Evolutionary conservation across 2,113 vertebrate species (phyloP), one percentile per base, ranked within the genome.

Genomic region (Spea bombifrons): DNA sequence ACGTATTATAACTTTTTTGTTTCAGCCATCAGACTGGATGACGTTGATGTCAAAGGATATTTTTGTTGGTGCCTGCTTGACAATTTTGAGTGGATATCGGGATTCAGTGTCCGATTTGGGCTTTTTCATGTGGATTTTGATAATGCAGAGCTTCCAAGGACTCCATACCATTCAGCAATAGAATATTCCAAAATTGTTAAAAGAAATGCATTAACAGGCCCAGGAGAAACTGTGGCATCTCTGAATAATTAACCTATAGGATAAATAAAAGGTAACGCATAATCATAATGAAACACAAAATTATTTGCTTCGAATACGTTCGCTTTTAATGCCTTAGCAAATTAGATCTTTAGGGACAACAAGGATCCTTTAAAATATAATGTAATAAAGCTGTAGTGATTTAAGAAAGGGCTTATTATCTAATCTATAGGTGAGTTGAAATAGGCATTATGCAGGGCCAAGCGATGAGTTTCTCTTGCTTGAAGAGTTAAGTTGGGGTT

Each of bases 61-160:
- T 96, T 93, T 74, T 83, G 82, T 0, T 94, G 91, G 92, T 93
- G 89, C 0, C 85, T 94, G 75, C 80, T 96, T 89, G 91, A 94
- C 84, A 95, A 93, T 82, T 94, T 94, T 78, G 94, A 95, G 71
- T 93, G 94, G 92, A 83, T 30, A 0, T 76, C 84, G 1, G 92
- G 93, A 17, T 95, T 89, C 81, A 90, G 83, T 1, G 82, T 70
- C 8, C 83, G 88, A 0, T 96, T 95, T 82, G 94, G 94, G 66
- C 85, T 95, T 74, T 95, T 92, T 82, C 90, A 94, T 0, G 88
- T 94, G 78, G 91, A 94, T 82, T 93, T 92, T 63, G 82, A 87
- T 5, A 86, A 91, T 7, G 43, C 89, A 5, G 71, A 83, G 13
- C 87, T 82, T 75, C 86, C 76, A 0, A 88, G 90, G 53, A 84